Conservation (phyloP, 2,113 vertebrate genomes). For the Oreotragus oreotragus region DNA sequence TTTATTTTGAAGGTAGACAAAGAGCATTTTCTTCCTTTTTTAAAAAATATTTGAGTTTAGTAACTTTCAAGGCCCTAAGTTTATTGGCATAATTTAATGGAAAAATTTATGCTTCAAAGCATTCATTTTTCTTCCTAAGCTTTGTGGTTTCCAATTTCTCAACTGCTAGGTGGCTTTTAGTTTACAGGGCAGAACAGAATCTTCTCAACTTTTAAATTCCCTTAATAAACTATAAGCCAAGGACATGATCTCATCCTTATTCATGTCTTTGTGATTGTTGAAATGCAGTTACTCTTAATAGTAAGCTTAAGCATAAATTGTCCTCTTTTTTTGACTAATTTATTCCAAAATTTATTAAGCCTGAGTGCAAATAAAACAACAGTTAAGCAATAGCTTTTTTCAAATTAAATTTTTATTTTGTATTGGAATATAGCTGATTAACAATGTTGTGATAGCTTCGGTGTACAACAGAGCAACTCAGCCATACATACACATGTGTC, state of each 20-base stretch:
- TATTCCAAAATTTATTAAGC: neutral
- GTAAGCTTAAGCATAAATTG: neutral
- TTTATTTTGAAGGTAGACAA: neutral
- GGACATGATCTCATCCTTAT: neutral
- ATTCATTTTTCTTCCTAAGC: conserved; percentile 64
- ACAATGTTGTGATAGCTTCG: neutral
- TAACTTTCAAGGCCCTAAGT: conserved; percentile 45
- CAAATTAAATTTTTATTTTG: neutral
- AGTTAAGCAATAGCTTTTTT: neutral
- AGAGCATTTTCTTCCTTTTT: conserved; percentile 30
- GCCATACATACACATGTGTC: neutral
- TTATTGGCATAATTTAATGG: conserved; percentile 65
- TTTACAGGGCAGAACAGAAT: conserved; percentile 42
- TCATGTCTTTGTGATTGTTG: neutral
- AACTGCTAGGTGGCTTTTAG: conserved; percentile 11
- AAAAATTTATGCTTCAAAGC: conserved; percentile 56
- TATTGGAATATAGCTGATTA: neutral
- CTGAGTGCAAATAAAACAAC: neutral
- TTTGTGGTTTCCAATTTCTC: conserved; percentile 69
- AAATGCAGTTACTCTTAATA: neutral
- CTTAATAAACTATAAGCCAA: conserved; percentile 2
- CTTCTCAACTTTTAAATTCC: conserved; percentile 38
- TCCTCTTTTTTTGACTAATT: neutral
- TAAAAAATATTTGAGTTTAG: neutral
- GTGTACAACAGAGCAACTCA: neutral